Conservation (phyloP, 53 echinoderm and acorn worm genomes). For the Henricia sp. region DNA sequence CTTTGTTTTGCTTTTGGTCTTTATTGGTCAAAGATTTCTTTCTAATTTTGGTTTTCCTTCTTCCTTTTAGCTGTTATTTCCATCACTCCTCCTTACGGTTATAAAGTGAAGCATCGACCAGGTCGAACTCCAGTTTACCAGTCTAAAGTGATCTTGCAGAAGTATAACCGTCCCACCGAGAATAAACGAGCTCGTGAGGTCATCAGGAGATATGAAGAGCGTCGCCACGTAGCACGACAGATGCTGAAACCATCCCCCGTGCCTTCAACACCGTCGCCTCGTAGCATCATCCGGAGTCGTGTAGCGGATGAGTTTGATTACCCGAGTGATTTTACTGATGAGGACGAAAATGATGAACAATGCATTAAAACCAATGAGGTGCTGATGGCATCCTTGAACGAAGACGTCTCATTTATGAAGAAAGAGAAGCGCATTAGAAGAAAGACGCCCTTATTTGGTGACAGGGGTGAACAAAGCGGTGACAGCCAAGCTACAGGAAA, state of each 20-base stretch:
- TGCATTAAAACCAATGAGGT: too few relatives aligned
- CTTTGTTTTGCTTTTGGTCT: too few relatives aligned
- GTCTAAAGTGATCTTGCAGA: background rate
- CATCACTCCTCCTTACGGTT: too few relatives aligned
- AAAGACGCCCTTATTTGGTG: background rate
- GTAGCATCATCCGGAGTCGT: background rate
- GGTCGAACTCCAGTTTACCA: background rate
- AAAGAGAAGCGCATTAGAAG: background rate
- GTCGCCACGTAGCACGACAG: constrained; percentile 1
- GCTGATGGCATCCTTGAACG: background rate
- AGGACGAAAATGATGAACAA: constrained; percentile 14
- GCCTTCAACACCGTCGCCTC: constrained; percentile 2
- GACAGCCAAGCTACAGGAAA: background rate
- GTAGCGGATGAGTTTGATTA: constrained; percentile 34
- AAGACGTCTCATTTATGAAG: constrained; percentile 1
- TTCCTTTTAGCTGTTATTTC: too few relatives aligned
- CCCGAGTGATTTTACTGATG: constrained; percentile 21
- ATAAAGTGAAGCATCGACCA: too few relatives aligned
- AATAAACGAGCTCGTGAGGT: constrained; percentile 15
- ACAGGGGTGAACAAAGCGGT: constrained; percentile 4
- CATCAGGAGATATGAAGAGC: constrained; percentile 11
- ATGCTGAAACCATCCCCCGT: constrained; percentile 1
- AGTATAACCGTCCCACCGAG: background rate
- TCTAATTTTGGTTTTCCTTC: too few relatives aligned
- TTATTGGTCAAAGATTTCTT: too few relatives aligned